Percentiles rank a stretch among this genome's conserved stretches.
Conservation (phyloP, 2,888 invertebrate genomes). For the Coecobrya sp. region DNA sequence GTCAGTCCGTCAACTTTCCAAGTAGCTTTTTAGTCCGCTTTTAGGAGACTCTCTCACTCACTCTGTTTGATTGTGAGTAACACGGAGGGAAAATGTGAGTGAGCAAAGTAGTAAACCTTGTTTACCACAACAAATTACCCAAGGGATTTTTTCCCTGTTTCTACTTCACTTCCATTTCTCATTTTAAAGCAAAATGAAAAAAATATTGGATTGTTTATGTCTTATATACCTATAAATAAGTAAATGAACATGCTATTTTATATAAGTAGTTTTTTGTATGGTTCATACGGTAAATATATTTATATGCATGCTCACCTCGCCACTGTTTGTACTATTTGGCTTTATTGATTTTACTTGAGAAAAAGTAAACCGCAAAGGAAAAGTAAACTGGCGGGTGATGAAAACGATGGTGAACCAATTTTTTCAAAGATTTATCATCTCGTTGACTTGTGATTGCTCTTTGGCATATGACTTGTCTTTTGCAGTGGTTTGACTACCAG, state of each 20-base stretch:
- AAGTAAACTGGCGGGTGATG: neutral
- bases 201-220: slow-evolving; percentile 9
- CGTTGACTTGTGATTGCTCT: neutral
- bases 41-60: neutral
- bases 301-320: neutral
- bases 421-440: slow-evolving; percentile 2
- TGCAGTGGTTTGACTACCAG: slow-evolving; percentile 3
- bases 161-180: slow-evolving; percentile 65
- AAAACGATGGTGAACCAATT: slow-evolving; percentile 9
- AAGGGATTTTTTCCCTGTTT: slow-evolving; percentile 68
- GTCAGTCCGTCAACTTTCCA: slow-evolving; percentile 53
- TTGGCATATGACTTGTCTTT: neutral
- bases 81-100: slow-evolving; percentile 22
- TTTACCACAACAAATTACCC: slow-evolving; percentile 78
- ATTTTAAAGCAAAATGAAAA: slow-evolving; percentile 54
- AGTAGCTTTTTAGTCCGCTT: slow-evolving; percentile 26
- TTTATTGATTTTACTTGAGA: slow-evolving; percentile 34
- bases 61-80: neutral
- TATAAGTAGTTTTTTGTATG: neutral
- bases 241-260: neutral
- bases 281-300: neutral
- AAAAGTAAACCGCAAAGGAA: slow-evolving; percentile 33
- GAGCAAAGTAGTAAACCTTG: slow-evolving; percentile 74
- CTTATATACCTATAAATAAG: neutral
- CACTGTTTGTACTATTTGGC: neutral